These are phyloP conservation scores for Eleutherodactylus coqui DNA, from an alignment of 2,797 vertebrate species.

Conservation along the genomic window DNA sequence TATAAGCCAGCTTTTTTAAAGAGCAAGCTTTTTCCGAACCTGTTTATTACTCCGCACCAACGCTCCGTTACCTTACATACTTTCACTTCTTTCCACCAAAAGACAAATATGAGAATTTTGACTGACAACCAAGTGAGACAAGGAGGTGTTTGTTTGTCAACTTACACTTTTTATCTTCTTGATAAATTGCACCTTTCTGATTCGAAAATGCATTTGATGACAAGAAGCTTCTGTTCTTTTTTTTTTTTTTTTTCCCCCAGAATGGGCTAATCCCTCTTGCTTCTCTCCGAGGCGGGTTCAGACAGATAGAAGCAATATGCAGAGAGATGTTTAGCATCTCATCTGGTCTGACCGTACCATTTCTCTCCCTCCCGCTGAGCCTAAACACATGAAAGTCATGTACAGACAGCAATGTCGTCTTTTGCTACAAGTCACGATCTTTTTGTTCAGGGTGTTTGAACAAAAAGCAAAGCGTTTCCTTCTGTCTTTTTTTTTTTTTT, in stretches of 20 bases:
- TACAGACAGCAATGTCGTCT: slow-evolving; percentile 53
- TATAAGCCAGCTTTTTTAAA: background rate
- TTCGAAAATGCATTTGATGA: slow-evolving; percentile 58
- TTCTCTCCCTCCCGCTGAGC: slow-evolving; percentile 53
- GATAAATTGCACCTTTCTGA: slow-evolving; percentile 60
- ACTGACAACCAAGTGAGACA: slow-evolving; percentile 24
- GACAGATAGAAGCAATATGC: slow-evolving; percentile 59
- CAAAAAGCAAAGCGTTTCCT: slow-evolving; percentile 56
- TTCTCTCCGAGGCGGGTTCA: slow-evolving; percentile 42
- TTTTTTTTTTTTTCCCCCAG: background rate
- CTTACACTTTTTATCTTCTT: slow-evolving; percentile 50
- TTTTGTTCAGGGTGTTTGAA: slow-evolving; percentile 55
- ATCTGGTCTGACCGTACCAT: slow-evolving; percentile 43
- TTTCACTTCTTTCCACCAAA: background rate
- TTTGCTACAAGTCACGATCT: slow-evolving; percentile 58
- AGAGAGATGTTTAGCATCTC: slow-evolving; percentile 51
- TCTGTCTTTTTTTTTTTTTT: slow-evolving; percentile 57
- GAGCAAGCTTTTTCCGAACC: background rate
- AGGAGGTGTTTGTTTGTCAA: slow-evolving; percentile 33
- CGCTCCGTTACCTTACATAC: background rate
- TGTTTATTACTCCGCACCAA: background rate
- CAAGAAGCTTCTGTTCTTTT: slow-evolving; percentile 47
- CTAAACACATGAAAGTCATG: slow-evolving; percentile 59
- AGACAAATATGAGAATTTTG: background rate
- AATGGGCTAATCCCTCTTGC: slow-evolving; percentile 52